Evolutionary conservation across 2,113 vertebrate species (phyloP), one percentile per base, ranked within the genome.

Genomic region (Sceloporus tristichus): DNA sequence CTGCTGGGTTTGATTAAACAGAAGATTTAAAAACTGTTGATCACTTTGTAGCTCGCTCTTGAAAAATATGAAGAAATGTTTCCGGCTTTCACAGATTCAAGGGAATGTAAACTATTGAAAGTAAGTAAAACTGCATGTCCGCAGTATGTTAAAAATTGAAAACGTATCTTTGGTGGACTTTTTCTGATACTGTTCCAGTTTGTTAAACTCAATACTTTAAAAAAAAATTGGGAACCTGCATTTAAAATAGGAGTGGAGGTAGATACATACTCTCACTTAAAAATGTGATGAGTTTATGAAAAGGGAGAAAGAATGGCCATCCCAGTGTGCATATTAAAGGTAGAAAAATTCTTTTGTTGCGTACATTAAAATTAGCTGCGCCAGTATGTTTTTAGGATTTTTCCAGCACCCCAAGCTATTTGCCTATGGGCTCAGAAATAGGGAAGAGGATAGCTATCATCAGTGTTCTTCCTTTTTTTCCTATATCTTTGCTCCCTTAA

Each of bases 61-160:
- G 99, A 98, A 94, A 99, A 99, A 80, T 99, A 99, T 0, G 99
- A 99, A 89, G 98, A 99, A 94, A 99, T 99, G 99, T 99, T 99
- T 94, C 99, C 99, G 0, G 98, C 99, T 0, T 99, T 99, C 96
- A 98, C 98, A 71, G 99, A 99, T 93, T 99, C 99, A 62, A 97
- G 99, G 96, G 99, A 99, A 94, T 99, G 99, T 97, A 99, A 99
- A 93, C 95, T 99, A 91, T 92, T 99, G 95, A 99, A 99, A 98
- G 99, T 99, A 95, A 94, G 94, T 94, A 6, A 62, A 56, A 34
- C 59, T 8, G 1, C 0, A 62, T 23, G 16, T 34, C 29, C 53
- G 16, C 21, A 70, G 13, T 48, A 4, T 0, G 40, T 9, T 56
- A 6, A 18, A 79, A 82, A 56, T 0, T 16, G 4, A 85, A 81